phyloP scores from a whole-genome alignment of 1,140 invertebrate species.

The Hermetia illucens region DNA sequence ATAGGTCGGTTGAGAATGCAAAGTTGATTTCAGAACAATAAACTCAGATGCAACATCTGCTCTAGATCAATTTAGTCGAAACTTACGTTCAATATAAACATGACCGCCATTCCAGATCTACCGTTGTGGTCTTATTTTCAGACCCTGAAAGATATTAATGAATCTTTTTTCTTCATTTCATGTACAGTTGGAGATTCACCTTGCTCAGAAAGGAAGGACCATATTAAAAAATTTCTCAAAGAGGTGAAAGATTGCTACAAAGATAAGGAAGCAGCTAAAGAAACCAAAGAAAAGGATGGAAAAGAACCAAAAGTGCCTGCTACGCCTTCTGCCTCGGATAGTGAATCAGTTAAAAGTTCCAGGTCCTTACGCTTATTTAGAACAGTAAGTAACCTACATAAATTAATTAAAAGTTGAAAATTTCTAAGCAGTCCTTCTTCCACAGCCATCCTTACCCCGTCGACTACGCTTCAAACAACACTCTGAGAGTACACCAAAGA shows the following conservation, averaged over 20 bases:
- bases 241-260: conserved; percentile 17
- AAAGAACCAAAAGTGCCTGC: conserved; percentile 19
- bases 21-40: no score
- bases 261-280: conserved; percentile 17
- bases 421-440: conserved; percentile 16
- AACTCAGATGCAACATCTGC: no score
- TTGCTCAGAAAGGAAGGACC: conserved; percentile 22
- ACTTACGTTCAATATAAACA: no score
- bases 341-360: conserved; percentile 25
- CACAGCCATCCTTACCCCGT: conserved; percentile 14
- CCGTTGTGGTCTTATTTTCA: no score
- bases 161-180: no score
- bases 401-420: neutral
- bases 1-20: no score
- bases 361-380: conserved; percentile 25
- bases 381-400: conserved; percentile 9
- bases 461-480: conserved; percentile 21
- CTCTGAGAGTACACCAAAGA: conserved; percentile 21
- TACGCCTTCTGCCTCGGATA: conserved; percentile 8
- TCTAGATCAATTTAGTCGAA: no score
- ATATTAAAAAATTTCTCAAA: conserved; percentile 30
- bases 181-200: no score
- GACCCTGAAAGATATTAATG: no score
- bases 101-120: no score
- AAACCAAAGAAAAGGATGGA: conserved; percentile 16